Conservation (phyloP, 2,888 invertebrate species). For the Fabriciana adippe region DNA sequence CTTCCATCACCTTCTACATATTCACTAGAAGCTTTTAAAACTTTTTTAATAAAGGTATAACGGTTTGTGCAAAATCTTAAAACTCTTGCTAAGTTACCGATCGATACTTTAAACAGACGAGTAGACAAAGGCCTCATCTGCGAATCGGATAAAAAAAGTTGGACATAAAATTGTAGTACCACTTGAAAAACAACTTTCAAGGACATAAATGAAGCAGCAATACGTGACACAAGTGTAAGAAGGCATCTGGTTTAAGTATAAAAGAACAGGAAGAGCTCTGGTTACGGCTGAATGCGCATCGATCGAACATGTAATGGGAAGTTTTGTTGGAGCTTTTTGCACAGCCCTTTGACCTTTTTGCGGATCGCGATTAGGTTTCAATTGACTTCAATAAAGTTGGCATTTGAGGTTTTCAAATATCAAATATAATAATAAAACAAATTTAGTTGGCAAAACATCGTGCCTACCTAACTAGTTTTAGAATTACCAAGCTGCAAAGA, state of each 20-base stretch:
- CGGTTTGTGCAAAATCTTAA: too few species aligned
- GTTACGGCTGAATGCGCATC: slow-evolving; percentile 59
- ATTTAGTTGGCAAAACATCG: slow-evolving; percentile 11
- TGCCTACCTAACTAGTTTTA: neutral
- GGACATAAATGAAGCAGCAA: slow-evolving; percentile 31
- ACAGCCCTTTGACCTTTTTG: slow-evolving; percentile 62
- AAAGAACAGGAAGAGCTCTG: slow-evolving; percentile 64
- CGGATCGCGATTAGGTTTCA: slow-evolving; percentile 46
- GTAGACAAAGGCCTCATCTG: neutral
- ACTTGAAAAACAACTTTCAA: slow-evolving; percentile 20
- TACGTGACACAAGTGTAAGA: slow-evolving; percentile 36
- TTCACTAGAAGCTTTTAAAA: too few species aligned
- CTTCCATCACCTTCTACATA: too few species aligned
- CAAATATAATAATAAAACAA: slow-evolving; percentile 11
- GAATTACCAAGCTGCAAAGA: neutral
- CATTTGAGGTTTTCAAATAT: slow-evolving; percentile 4
- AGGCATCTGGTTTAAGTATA: slow-evolving; percentile 32
- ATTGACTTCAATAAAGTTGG: slow-evolving; percentile 31
- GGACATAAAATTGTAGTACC: neutral
- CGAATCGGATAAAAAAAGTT: neutral
- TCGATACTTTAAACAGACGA: neutral
- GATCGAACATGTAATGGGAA: slow-evolving; percentile 66
- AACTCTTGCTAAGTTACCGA: neutral
- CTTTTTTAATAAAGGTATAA: too few species aligned
- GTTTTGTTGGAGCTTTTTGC: slow-evolving; percentile 62